Base-by-base conservation (phyloP, 2,888 invertebrate species). In the Pyralis farinalis region DNA sequence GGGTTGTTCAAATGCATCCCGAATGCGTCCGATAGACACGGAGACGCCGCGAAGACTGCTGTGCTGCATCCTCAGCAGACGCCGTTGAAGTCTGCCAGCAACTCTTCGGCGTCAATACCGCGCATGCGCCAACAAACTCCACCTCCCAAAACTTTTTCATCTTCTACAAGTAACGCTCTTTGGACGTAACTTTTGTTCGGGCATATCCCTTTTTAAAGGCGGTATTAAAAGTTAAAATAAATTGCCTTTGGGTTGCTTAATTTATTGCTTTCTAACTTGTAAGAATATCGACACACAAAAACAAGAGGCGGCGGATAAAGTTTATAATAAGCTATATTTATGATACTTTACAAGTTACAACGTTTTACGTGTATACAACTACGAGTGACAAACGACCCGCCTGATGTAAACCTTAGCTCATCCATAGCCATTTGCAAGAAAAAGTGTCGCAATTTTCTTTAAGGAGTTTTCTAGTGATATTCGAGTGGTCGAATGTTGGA, bases 21-120 rank as follows among this genome's bases (percentile, higher is more conserved):
- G 70, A 46, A 61, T 71, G 73, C 84, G 85, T 77, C 81, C 79
- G 81, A 55, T 47, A 68, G 56, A 61, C 66, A 63, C 79, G 63
- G 60, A 53, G 73, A 63, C 62, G 55, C 55, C 86, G 87, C 83
- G 84, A 69, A 63, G 61, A 87, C 86, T 88, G 74, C 58, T 71
- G 55, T 57, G 58, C 67, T 63, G 57, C 66, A 49, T 58, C 71
- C 66, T 69, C 74, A 56, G 54, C 63, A 53, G 72, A 50, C 64
- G 73, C 57, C 67, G 77, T 64, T 64, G 73, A 63, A 61, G 61
- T 61, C 69, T 51, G 56, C 61, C 72, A 82, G 73, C 82, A 86
- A 55, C 53, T 87, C 85, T 86, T 86, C 82, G 46, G 80, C 75
- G 55, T 3, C 1, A 1, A 7, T 5, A 62, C 27, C 6, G 47